Base-by-base conservation (phyloP, 1,140 invertebrate genomes). In the Diploscapter pachys region DNA sequence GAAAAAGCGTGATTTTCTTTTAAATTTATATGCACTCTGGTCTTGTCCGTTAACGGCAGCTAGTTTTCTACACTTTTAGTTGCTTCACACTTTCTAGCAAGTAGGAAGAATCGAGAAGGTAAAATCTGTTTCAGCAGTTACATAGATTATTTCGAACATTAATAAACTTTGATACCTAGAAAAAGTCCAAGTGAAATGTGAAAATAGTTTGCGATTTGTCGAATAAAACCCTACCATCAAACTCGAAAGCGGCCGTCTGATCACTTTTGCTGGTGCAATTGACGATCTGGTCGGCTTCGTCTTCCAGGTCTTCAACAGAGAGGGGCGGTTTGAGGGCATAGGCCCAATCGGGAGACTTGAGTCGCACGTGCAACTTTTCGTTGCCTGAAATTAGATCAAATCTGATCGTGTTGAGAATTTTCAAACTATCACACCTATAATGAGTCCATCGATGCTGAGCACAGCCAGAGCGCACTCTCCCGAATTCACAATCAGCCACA, bases 401-500 rank as follows among this genome's bases (percentile, higher is more conserved):
- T 11, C 51, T 61, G n/a, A 71, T 5, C 31, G 31, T 31, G 31
- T 31, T 31, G 31, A 31, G 31, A 31, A 31, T 31, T 31, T 31
- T 31, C 48, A 67, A 8, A 61, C 6, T 51, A 62, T n/a, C 5
- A 8, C 31, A 71, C 69, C 53, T 6, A 49, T 31, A 11, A 75
- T 1, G n/a, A 83, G 61, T 52, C 81, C 81, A 71, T 85, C 84
- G 80, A 85, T 83, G 62, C 84, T 86, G 56, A 83, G 62, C 9
- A 84, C 83, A 49, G 83, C 80, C 13, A 85, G 66, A 9, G 83
- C 84, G 48, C 81, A 79, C 49, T 82, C 70, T 13, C 84, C 84
- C 67, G 66, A 76, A 50, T 73, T 65, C n/a, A 85, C 55, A 52
- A 83, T 61, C 51, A 85, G 57, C 77, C 78, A 80, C 63, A 84